These are phyloP conservation scores for Resseliella maxima DNA, from an alignment of 2,888 invertebrate species.

Conservation along the genomic window DNA sequence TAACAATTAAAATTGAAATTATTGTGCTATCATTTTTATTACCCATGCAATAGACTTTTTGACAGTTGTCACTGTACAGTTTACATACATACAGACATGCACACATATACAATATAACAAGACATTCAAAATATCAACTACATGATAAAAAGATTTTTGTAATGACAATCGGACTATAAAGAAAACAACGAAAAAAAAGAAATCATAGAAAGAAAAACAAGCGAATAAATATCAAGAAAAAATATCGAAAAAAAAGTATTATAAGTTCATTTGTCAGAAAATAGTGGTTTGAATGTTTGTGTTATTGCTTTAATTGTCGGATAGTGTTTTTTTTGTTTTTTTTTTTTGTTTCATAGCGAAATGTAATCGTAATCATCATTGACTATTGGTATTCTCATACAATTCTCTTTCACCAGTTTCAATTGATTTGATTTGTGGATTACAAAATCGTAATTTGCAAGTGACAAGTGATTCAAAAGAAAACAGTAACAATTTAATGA, in stretches of 20 bases:
- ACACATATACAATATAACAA: too few relatives aligned
- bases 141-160: not conserved
- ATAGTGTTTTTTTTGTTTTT: too few relatives aligned
- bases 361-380: not conserved
- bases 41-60: too few relatives aligned
- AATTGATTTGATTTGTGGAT: not conserved
- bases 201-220: not conserved
- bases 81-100: too few relatives aligned
- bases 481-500: too few relatives aligned
- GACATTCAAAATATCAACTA: not conserved
- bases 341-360: not conserved
- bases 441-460: too few relatives aligned
- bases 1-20: too few relatives aligned
- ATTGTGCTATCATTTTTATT: too few relatives aligned
- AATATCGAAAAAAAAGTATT: not conserved
- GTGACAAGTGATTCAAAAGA: too few relatives aligned
- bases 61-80: too few relatives aligned
- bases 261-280: not conserved
- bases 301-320: not conserved
- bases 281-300: not conserved
- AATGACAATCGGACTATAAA: not conserved
- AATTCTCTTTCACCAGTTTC: not conserved
- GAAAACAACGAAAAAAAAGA: conserved; percentile 5
- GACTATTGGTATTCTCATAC: not conserved
- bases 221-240: not conserved